phyloP scores from a whole-genome alignment of 2,797 vertebrate genomes.

The Leuciscus waleckii region DNA sequence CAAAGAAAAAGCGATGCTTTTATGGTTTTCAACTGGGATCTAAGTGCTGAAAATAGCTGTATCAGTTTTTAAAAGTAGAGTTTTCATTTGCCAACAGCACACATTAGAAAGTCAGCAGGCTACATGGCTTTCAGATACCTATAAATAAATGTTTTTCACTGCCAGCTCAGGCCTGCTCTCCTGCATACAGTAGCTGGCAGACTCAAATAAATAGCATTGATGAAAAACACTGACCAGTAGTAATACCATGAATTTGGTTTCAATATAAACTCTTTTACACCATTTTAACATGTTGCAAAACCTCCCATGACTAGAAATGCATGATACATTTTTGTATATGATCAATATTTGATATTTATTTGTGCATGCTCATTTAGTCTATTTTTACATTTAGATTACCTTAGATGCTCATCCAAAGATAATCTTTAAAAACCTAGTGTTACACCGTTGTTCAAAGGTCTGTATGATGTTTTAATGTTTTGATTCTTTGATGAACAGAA shows the following conservation, averaged over 20 bases:
- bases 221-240: slow-evolving; percentile 75
- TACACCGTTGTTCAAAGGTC: neutral
- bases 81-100: slow-evolving; percentile 69
- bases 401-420: neutral
- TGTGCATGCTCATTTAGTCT: neutral
- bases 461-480: too few relatives aligned
- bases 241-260: slow-evolving; percentile 67
- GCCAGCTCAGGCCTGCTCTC: slow-evolving; percentile 54
- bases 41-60: slow-evolving; percentile 70
- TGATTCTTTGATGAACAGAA: neutral
- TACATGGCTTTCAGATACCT: slow-evolving; percentile 73
- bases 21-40: slow-evolving; percentile 69
- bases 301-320: slow-evolving; percentile 59
- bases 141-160: slow-evolving; percentile 80
- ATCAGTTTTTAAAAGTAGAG: slow-evolving; percentile 65
- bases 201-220: slow-evolving; percentile 72
- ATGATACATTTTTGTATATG: neutral
- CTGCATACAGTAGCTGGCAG: slow-evolving; percentile 46
- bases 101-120: slow-evolving; percentile 70
- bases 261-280: slow-evolving; percentile 71
- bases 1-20: slow-evolving; percentile 59
- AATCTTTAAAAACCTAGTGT: neutral
- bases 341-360: neutral
- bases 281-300: slow-evolving; percentile 64
- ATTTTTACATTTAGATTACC: neutral